Evolutionary conservation across 35 echinoderm and acorn worm genomes (phyloP).

Genomic region (Lytechinus pictus): DNA sequence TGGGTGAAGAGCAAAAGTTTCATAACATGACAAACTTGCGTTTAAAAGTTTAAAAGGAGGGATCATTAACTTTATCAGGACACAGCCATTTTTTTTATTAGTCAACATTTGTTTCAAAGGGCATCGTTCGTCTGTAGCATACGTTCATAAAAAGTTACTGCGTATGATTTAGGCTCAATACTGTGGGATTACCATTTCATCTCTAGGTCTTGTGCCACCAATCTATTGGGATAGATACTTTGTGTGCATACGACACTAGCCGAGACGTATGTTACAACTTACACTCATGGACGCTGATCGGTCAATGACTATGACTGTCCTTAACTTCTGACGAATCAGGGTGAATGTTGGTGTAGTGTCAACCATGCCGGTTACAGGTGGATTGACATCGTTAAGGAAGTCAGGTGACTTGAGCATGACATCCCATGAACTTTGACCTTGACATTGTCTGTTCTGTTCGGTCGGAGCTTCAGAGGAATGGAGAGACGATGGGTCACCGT

Average conservation of each 20-base stretch:
- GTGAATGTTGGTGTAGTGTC: slow-evolving; percentile 50
- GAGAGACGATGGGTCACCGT: slow-evolving; percentile 49
- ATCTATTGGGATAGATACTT: background rate
- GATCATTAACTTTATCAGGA: too few relatives aligned
- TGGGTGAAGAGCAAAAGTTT: too few relatives aligned
- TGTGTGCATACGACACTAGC: background rate
- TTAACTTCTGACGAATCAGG: slow-evolving; percentile 14
- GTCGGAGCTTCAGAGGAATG: slow-evolving; percentile 66
- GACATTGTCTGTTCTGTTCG: slow-evolving; percentile 69
- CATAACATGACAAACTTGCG: too few relatives aligned
- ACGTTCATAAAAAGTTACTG: too few relatives aligned
- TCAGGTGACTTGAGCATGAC: slow-evolving; percentile 61
- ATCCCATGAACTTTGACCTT: slow-evolving; percentile 65
- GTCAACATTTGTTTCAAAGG: too few relatives aligned
- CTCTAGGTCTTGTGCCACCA: too few relatives aligned
- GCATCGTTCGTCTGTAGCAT: too few relatives aligned
- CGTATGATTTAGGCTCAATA: too few relatives aligned
- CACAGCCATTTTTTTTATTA: too few relatives aligned
- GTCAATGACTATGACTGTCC: slow-evolving; percentile 67
- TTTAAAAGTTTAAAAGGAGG: too few relatives aligned
- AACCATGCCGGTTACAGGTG: slow-evolving; percentile 10
- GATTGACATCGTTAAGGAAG: slow-evolving; percentile 52
- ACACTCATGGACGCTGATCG: slow-evolving; percentile 59
- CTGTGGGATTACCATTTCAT: too few relatives aligned
- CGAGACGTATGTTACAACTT: background rate